Base-by-base conservation (phyloP, 2,888 invertebrate species). In the Hypselothyrea guttata region DNA sequence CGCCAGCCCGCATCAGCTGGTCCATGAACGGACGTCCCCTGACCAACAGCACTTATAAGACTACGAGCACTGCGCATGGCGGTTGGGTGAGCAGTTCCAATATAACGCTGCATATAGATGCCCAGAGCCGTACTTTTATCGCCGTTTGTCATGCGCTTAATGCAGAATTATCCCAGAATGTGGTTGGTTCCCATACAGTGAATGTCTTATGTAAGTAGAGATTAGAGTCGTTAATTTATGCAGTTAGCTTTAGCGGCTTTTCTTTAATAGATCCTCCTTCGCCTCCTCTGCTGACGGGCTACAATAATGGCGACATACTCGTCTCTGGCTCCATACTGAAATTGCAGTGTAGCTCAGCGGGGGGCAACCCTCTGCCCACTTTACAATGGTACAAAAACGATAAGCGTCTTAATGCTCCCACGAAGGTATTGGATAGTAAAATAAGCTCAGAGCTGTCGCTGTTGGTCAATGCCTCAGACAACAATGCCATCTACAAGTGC, bases 401-500 rank as follows among this genome's bases (percentile, higher is more conserved):
- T 30, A 88, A 88, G 51, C 86, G 87, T 27, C 37, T 88, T 1
- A 88, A 88, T 66, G 84, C 83, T 2, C 78, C 77, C 18, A 65
- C 84, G 4, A 88, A 87, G 57, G 37, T 85, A 3, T 71, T 71
- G 41, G 88, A 87, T 7, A 86, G 74, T 5, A 86, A 88, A 48
- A 87, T 89, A 9, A 64, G 58, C 35, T 88, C 88, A 0, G 88
- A 88, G 31, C 55, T 88, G 27, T 87, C 87, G 3, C 71, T 88
- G 4, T 47, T 88, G 48, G 85, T 89, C 0, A 88, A 88, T 56
- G 84, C 89, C 12, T 87, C 89, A 11, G 88, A 88, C 28, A 88
- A 88, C 41, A 87, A 88, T 65, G 88, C 89, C 48, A 89, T 87
- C 34, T 88, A 88, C 57, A 88, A 89, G 57, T 88, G 88, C 49